These are phyloP conservation scores for Aldrovandia affinis DNA, from an alignment of 2,797 vertebrate genomes.

Conservation along the genomic window DNA sequence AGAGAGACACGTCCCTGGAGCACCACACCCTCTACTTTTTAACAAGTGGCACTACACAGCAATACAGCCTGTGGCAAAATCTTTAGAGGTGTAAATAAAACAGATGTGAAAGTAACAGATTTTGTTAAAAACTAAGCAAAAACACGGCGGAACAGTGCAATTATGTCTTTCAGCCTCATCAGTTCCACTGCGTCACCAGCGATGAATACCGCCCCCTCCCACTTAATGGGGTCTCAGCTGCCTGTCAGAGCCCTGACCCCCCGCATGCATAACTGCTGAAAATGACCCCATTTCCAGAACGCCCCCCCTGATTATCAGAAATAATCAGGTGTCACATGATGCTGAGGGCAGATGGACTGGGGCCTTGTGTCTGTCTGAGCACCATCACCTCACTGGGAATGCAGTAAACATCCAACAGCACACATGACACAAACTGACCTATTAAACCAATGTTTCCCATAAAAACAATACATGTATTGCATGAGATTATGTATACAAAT, in stretches of 20 bases:
- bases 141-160: constrained; percentile 60
- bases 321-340: constrained; percentile 57
- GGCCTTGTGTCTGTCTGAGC: constrained; percentile 63
- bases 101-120: constrained; percentile 33
- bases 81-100: constrained; percentile 26
- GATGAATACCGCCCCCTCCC: constrained; percentile 46
- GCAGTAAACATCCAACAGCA: constrained; percentile 42
- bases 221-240: constrained; percentile 29
- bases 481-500: no score
- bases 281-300: constrained; percentile 73
- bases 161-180: constrained; percentile 69
- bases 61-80: constrained; percentile 4
- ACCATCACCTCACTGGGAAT: constrained; percentile 51
- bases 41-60: not conserved
- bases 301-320: constrained; percentile 62
- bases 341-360: constrained; percentile 38
- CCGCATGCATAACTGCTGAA: constrained; percentile 47
- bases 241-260: constrained; percentile 29
- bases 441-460: constrained; percentile 17
- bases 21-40: constrained; percentile 16
- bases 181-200: constrained; percentile 71
- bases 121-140: constrained; percentile 6
- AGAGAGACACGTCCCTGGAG: not conserved
- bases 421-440: constrained; percentile 22
- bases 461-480: constrained; percentile 35